phyloP scores from a whole-genome alignment of 2,113 vertebrate genomes.

The Micronisus gabar region DNA sequence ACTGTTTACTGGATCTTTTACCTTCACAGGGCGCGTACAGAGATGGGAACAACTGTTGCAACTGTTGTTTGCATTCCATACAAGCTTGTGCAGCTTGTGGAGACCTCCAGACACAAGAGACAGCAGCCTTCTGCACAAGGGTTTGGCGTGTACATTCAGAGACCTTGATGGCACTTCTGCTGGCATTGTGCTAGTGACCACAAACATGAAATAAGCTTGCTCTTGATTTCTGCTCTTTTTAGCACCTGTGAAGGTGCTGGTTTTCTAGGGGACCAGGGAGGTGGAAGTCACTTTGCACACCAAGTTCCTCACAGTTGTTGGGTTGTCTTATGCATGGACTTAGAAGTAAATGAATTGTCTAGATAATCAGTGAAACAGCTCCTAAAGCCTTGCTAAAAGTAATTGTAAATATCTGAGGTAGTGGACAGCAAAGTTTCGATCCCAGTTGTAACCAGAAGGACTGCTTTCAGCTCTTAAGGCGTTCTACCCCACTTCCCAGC shows the following conservation, averaged over 20 bases:
- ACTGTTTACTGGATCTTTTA: background rate
- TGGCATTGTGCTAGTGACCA: background rate
- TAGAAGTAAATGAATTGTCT: background rate
- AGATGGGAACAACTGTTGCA: background rate
- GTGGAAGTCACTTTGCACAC: background rate
- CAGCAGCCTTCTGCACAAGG: fast-evolving
- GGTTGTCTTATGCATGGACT: background rate
- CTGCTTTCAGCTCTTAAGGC: background rate
- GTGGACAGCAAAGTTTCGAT: background rate
- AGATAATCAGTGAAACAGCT: background rate
- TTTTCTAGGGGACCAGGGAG: background rate
- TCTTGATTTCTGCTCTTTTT: background rate
- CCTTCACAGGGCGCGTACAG: background rate
- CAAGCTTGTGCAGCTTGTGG: background rate
- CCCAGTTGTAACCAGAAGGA: background rate
- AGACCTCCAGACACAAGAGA: background rate
- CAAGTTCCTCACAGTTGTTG: background rate
- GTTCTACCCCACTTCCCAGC: too few relatives aligned
- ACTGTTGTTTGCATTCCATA: background rate
- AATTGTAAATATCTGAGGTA: background rate
- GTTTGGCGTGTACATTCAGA: background rate
- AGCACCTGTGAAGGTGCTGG: background rate
- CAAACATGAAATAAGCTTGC: background rate
- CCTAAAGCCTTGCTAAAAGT: background rate
- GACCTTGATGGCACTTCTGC: background rate